Base-by-base conservation (phyloP, 2,113 vertebrate genomes). In the Apus apus region DNA sequence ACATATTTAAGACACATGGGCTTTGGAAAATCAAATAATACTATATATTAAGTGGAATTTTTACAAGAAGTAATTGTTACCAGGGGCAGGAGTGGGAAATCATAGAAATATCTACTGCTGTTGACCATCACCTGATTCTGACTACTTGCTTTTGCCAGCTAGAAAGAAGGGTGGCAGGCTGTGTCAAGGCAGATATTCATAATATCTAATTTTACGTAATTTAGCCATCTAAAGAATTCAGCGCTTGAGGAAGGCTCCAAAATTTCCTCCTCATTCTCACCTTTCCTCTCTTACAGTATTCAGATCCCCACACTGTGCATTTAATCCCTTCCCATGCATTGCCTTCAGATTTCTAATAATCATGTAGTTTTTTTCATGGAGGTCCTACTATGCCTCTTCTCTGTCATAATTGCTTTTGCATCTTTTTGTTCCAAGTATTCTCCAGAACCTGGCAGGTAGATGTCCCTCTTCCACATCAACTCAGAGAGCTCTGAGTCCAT, bases 251-350 rank as follows among this genome's bases (percentile, higher is more conserved):
- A 74, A 76, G 34, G 27, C 32, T 89, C 32, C 6, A 76, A 77
- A 62, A 72, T 34, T 62, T 32, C 8, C 9, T 48, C 26, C 29
- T 87, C 7, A 16, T 65, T 75, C 36, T 38, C 7, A 53, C 25
- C 6, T 77, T 68, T 74, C 22, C 76, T 68, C 21, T 60, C 38
- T 91, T 43, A 58, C 62, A 16, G 8, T 6, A 75, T 43, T 64
- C 8, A 85, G 26, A 75, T 58, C 23, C 19, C 21, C 8, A 43
- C 13, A 16, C 5, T 45, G 8, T 0, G 1, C 6, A 26, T 34
- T 46, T 5, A 51, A 22, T 48, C 9, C 32, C 16, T 68, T 73
- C 18, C 25, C 43, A 2, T 56, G 23, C 45, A 32, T 66, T 76
- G 20, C 40, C 53, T 54, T 65, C n/a, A 54, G 56, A 38, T 74